Percentiles rank a stretch among this genome's conserved stretches.
Evolutionary conservation across 2,888 invertebrate species (phyloP).

Genomic region (Lasiommata megera): DNA sequence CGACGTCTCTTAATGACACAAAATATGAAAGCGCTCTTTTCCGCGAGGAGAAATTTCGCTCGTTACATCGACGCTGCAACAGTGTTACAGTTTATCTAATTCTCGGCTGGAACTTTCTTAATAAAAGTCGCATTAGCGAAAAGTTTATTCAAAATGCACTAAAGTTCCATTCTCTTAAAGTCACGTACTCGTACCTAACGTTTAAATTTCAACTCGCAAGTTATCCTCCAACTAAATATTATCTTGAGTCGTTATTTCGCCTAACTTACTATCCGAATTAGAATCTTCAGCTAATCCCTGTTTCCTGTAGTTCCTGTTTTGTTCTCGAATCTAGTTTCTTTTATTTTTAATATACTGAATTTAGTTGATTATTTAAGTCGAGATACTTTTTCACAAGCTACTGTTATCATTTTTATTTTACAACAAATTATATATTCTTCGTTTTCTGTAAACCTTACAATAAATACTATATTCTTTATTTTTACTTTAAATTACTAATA

Average conservation of each 20-base stretch:
- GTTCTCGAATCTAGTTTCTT: neutral
- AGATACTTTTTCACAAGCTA: too few species aligned
- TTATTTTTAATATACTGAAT: too few species aligned
- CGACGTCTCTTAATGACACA: neutral
- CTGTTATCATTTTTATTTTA: too few species aligned
- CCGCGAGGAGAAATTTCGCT: constrained; percentile 8
- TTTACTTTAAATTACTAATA: too few species aligned
- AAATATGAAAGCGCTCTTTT: constrained; percentile 8
- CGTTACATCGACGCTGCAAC: neutral
- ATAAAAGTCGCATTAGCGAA: constrained; percentile 21
- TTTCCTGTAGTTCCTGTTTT: neutral
- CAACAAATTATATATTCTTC: too few species aligned
- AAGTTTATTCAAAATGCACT: constrained; percentile 22
- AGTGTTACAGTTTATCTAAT: constrained; percentile 17
- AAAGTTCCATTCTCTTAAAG: constrained; percentile 15
- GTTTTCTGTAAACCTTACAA: too few species aligned
- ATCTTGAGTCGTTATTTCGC: constrained; percentile 3
- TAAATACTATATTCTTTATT: too few species aligned
- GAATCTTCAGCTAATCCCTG: neutral
- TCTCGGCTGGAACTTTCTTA: constrained; percentile 16
- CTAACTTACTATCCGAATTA: neutral
- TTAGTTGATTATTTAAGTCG: too few species aligned
- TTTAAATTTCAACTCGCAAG: constrained; percentile 14
- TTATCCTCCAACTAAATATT: constrained; percentile 8
- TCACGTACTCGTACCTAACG: constrained; percentile 13